Base-by-base conservation (phyloP, 2,888 invertebrate species). In the Halictus quadricinctus region DNA sequence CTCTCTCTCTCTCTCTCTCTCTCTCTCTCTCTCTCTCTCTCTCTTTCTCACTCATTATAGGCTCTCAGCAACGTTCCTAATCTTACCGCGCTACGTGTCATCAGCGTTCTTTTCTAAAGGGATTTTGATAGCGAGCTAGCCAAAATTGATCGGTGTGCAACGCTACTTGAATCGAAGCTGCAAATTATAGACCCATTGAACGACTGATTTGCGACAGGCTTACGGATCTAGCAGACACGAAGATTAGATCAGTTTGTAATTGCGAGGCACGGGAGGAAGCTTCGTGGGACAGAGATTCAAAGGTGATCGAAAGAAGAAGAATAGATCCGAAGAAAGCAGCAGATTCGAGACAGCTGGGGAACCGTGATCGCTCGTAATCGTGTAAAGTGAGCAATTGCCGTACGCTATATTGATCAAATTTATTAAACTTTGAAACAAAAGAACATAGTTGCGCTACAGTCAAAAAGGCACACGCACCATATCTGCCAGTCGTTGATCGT, bases 381-480 rank as follows among this genome's bases (percentile, higher is more conserved):
- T 41, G 69, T 69, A 69, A 69, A 69, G 69, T 69, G 69, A 69
- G 69, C 21, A 43, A 69, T 69, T 43, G 69, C 69, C 41, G 12
- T 69, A 15, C 64, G 21, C 21, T 43, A 29, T 18, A 43, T 41
- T 12, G 69, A 41, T 69, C 43, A 69, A 12, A 69, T 69, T 69
- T 41, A 69, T 69, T 69, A 21, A 69, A 69, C 69, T 69, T 41
- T n/a, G 69, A 41, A 69, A 69, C 43, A 69, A 69, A 21, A 43
- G 69, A 69, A 69, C 69, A 69, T 69, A 69, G 43, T 69, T 36
- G 69, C 72, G 46, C n/a, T 46, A 43, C 43, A 69, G 69, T 69
- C 10, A 43, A 43, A 69, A 69, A 69, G 69, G 69, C 69, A 69
- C 69, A 69, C 69, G 69, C 69, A 43, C 43, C n/a, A 36, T 18